phyloP scores from a whole-genome alignment of 2,888 invertebrate species.

The Drosophila barbarae region DNA sequence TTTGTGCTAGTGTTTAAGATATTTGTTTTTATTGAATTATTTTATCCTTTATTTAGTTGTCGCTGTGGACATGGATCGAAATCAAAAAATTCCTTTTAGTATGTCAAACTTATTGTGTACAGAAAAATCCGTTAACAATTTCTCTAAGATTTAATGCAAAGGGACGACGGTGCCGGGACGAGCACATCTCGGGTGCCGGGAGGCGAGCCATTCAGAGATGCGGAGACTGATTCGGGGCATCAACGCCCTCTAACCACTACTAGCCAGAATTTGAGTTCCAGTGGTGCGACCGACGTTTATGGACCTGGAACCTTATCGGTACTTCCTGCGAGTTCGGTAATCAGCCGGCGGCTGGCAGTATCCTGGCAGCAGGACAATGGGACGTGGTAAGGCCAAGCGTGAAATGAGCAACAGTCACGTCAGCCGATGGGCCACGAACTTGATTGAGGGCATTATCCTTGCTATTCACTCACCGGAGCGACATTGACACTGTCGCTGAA shows the following conservation, averaged over 20 bases:
- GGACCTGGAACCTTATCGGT: conserved; percentile 36
- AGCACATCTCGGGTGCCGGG: background rate
- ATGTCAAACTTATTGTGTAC: background rate
- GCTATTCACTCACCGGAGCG: conserved; percentile 21
- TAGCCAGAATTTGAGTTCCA: background rate
- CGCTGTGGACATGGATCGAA: background rate
- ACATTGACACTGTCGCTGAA: conserved; percentile 26
- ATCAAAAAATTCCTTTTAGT: background rate
- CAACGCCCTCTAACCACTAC: background rate
- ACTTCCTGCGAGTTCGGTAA: conserved; percentile 34
- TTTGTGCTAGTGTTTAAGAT: accelerated
- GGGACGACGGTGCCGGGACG: background rate
- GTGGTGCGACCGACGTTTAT: conserved; percentile 26
- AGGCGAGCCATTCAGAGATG: conserved; percentile 1
- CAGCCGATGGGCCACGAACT: conserved; percentile 28
- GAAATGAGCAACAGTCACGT: conserved; percentile 49
- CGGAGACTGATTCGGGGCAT: conserved; percentile 6
- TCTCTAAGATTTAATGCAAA: background rate
- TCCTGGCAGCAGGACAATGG: conserved; percentile 33
- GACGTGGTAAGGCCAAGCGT: conserved; percentile 42
- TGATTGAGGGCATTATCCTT: conserved; percentile 35
- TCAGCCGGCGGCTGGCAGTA: conserved; percentile 25
- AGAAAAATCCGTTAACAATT: background rate
- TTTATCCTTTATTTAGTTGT: background rate
- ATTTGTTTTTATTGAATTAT: background rate